These are phyloP conservation scores for Melinaea marsaeus DNA, from an alignment of 2,888 invertebrate genomes.

Conservation along the genomic window DNA sequence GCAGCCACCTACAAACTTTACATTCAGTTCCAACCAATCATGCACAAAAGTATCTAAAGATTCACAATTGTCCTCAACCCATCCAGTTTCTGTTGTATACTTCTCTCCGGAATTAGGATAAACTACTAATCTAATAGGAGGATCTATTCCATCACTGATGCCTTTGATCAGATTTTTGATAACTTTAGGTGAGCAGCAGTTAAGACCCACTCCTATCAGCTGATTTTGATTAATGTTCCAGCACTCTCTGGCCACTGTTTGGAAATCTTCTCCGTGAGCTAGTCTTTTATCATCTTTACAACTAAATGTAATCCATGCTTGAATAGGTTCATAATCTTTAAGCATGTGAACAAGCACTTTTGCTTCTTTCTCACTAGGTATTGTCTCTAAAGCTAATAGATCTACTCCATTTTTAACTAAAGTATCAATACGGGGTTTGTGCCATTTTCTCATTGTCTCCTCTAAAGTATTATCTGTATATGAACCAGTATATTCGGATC, in stretches of 20 bases:
- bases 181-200: slow-evolving; percentile 81
- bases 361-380: slow-evolving; percentile 91
- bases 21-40: slow-evolving; percentile 88
- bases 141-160: slow-evolving; percentile 43
- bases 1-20: slow-evolving; percentile 90
- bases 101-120: slow-evolving; percentile 95
- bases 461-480: slow-evolving; percentile 81
- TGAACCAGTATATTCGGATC: slow-evolving; percentile 92
- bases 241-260: slow-evolving; percentile 80
- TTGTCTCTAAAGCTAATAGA: slow-evolving; percentile 93
- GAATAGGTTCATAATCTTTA: slow-evolving; percentile 84
- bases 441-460: slow-evolving; percentile 86
- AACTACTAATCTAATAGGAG: slow-evolving; percentile 84
- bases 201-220: slow-evolving; percentile 90
- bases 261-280: slow-evolving; percentile 87
- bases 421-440: slow-evolving; percentile 86
- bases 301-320: slow-evolving; percentile 94
- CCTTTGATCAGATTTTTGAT: slow-evolving; percentile 53
- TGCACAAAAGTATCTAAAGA: slow-evolving; percentile 82
- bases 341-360: slow-evolving; percentile 86
- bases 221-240: slow-evolving; percentile 80
- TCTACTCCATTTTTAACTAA: slow-evolving; percentile 88
- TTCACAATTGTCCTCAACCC: slow-evolving; percentile 81
- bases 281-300: slow-evolving; percentile 80
- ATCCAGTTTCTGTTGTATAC: slow-evolving; percentile 80